A percentile compares a stretch with the other conserved stretches of the same genome.
These are phyloP conservation scores for Cryptomyrus ogoouensis DNA, from an alignment of 2,113 vertebrate genomes.

Conservation along the genomic window DNA sequence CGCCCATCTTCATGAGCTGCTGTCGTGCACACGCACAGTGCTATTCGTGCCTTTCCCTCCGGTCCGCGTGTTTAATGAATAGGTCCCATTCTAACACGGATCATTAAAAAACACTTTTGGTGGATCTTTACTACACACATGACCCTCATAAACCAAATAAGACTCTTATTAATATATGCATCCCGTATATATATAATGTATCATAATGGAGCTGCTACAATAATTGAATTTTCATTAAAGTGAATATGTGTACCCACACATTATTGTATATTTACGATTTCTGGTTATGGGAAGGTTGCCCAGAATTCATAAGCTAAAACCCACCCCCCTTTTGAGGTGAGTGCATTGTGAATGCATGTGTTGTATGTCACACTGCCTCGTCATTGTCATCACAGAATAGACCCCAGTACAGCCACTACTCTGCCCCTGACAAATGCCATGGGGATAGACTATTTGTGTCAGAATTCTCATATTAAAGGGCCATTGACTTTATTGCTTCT, in stretches of 20 bases:
- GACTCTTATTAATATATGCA: not conserved
- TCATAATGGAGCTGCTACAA: not conserved
- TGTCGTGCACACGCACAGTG: conserved; percentile 40
- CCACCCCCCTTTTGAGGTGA: not conserved
- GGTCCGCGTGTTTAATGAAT: conserved; percentile 18
- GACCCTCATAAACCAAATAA: not conserved
- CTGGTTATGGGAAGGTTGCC: not conserved
- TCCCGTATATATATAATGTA: not conserved
- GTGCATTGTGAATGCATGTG: not conserved
- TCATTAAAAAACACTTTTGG: not conserved
- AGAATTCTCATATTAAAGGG: not conserved
- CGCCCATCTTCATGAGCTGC: conserved; percentile 25
- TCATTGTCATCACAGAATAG: not conserved
- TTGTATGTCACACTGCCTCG: conserved; percentile 15
- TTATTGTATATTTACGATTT: not conserved
- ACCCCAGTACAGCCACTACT: not conserved
- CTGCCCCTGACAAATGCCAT: not conserved
- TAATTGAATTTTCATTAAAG: not conserved
- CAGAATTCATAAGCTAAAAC: not conserved
- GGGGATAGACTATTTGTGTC: not conserved
- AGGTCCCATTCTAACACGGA: not conserved
- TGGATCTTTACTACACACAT: not conserved
- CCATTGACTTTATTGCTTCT: not conserved
- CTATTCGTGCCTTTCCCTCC: conserved; percentile 13
- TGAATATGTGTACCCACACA: not conserved